Conservation (phyloP, 2,797 vertebrate species). For the Gallinago solitaria region DNA sequence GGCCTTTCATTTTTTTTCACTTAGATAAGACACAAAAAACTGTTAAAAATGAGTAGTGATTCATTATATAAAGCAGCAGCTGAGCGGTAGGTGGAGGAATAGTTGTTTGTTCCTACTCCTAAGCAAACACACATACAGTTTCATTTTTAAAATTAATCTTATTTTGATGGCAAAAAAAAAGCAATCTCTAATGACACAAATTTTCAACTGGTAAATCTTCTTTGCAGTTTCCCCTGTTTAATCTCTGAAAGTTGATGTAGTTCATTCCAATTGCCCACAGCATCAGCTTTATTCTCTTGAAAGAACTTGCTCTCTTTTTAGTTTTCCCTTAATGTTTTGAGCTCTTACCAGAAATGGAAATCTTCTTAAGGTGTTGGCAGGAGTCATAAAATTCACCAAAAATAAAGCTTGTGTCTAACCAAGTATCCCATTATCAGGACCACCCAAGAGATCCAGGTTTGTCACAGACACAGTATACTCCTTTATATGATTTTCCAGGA, state of each 20-base stretch:
- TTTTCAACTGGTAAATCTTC: neutral
- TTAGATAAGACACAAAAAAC: constrained; percentile 14
- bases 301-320: constrained; percentile 40
- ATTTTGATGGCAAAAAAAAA: constrained; percentile 27
- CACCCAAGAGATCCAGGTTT: neutral
- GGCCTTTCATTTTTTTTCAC: neutral
- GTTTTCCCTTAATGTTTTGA: constrained; percentile 28
- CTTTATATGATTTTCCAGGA: neutral
- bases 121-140: constrained; percentile 9
- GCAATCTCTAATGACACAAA: neutral
- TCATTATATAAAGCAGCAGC: constrained; percentile 71
- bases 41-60: constrained; percentile 53
- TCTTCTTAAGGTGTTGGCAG: constrained; percentile 24
- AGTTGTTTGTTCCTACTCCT: constrained; percentile 35
- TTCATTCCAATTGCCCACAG: constrained; percentile 33
- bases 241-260: constrained; percentile 6
- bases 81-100: constrained; percentile 61
- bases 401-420: neutral
- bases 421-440: neutral
- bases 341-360: constrained; percentile 30
- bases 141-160: constrained; percentile 23
- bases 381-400: constrained; percentile 21
- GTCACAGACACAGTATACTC: neutral
- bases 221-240: constrained; percentile 21
- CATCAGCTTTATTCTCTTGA: constrained; percentile 42